Conservation (phyloP, 2,113 vertebrate genomes). For the Rhinoptilus africanus region DNA sequence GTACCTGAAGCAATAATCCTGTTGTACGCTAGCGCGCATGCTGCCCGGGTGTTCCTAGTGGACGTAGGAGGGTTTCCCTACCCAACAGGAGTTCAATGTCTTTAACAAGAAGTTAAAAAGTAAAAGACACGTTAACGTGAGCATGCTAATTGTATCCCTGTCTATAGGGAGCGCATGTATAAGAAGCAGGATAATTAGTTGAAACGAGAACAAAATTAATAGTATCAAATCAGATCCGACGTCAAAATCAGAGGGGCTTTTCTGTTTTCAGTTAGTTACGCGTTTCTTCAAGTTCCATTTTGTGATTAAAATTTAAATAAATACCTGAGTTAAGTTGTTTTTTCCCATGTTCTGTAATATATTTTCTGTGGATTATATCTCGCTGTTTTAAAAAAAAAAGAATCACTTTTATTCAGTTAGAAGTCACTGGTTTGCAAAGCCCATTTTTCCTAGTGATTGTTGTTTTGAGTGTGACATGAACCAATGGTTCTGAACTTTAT, state of each 20-base stretch:
- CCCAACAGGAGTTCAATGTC: conserved; percentile 47
- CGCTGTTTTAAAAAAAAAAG: conserved; percentile 40
- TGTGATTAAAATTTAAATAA: conserved; percentile 25
- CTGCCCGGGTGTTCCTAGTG: conserved; percentile 70
- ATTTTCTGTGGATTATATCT: conserved; percentile 72
- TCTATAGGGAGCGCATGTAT: not conserved
- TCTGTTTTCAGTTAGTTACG: conserved; percentile 49
- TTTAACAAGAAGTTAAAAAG: not conserved
- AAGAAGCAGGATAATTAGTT: conserved; percentile 17
- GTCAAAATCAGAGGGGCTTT: conserved; percentile 21
- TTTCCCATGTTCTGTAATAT: conserved; percentile 65
- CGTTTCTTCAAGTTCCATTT: conserved; percentile 28
- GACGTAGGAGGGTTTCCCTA: conserved; percentile 58
- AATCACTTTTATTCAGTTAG: conserved; percentile 64
- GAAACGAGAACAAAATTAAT: conserved; percentile 28
- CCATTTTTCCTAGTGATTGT: conserved; percentile 51
- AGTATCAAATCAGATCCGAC: not conserved
- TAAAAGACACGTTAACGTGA: conserved; percentile 9
- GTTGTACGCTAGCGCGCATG: conserved; percentile 71
- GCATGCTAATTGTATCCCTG: conserved; percentile 62
- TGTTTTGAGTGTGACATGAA: conserved; percentile 72
- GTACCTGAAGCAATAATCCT: conserved; percentile 80
- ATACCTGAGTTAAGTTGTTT: conserved; percentile 18
- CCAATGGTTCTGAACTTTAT: conserved; percentile 67
- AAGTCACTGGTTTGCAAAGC: conserved; percentile 60